Evolutionary conservation across 2,113 vertebrate genomes (phyloP).

Genomic region (Oophaga pumilio): DNA sequence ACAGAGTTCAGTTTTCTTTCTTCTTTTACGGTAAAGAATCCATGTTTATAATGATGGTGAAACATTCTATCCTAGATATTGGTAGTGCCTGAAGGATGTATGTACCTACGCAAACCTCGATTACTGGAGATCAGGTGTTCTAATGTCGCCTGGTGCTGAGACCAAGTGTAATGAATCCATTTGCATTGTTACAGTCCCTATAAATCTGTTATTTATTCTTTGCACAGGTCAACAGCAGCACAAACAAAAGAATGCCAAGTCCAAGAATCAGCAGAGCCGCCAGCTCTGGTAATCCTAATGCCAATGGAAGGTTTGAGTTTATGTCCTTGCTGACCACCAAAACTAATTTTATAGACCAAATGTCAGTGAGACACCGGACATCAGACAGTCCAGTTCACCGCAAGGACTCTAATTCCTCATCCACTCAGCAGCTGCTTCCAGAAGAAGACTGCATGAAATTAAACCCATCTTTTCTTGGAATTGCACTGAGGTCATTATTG

Average conservation of each 20-base stretch:
- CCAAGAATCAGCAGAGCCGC: slow-evolving; percentile 72
- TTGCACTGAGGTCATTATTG: slow-evolving; percentile 90
- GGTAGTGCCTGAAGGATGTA: no score
- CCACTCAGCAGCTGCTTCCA: slow-evolving; percentile 67
- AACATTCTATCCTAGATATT: no score
- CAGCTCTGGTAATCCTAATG: slow-evolving; percentile 64
- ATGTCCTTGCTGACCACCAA: slow-evolving; percentile 76
- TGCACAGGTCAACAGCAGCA: neutral
- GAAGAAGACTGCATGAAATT: slow-evolving; percentile 91
- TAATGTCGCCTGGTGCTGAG: no score
- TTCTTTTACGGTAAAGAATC: no score
- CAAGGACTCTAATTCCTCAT: slow-evolving; percentile 70
- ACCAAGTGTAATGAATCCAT: no score
- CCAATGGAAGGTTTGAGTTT: slow-evolving; percentile 80
- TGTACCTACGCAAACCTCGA: no score
- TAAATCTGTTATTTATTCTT: neutral
- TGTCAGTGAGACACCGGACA: slow-evolving; percentile 75
- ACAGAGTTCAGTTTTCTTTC: no score
- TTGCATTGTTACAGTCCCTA: neutral
- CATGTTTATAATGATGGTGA: no score
- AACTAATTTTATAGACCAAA: slow-evolving; percentile 72
- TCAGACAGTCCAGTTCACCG: slow-evolving; percentile 86
- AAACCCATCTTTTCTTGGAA: slow-evolving; percentile 87
- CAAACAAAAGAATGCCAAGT: slow-evolving; percentile 71
- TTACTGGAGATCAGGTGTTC: no score